Percentiles rank a stretch among this genome's conserved stretches.
These are phyloP conservation scores for Diphyllodes magnificus DNA, from an alignment of 2,113 vertebrate genomes.

Conservation along the genomic window DNA sequence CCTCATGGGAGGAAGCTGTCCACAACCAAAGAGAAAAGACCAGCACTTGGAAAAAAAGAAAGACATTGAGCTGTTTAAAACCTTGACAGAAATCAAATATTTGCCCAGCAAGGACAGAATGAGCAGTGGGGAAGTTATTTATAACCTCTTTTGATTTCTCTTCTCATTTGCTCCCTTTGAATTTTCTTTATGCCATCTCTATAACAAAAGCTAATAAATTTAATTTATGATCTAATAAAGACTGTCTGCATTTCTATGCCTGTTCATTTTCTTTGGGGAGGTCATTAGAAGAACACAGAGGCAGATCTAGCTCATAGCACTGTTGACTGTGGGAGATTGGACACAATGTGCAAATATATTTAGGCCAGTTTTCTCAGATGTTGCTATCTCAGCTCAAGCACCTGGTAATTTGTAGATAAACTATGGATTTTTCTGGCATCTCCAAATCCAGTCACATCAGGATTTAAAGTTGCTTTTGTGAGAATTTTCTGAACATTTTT, in stretches of 20 bases:
- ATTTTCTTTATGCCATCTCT: not conserved
- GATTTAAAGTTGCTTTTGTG: not conserved
- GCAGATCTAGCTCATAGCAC: not conserved
- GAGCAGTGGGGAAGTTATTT: not conserved
- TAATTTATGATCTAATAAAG: slow-evolving; percentile 30
- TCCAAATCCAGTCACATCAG: not conserved
- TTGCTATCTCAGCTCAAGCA: not conserved
- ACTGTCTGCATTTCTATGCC: not conserved
- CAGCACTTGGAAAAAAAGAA: not conserved
- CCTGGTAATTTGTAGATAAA: not conserved
- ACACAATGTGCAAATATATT: not conserved
- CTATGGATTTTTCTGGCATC: not conserved
- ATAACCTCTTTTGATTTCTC: slow-evolving; percentile 1
- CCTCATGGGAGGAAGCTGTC: not conserved
- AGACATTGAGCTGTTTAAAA: not conserved
- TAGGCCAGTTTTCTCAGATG: not conserved
- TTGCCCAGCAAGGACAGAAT: not conserved
- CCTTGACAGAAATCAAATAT: not conserved
- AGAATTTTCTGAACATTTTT: not conserved
- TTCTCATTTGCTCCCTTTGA: not conserved
- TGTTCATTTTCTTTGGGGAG: not conserved
- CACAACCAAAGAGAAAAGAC: not conserved
- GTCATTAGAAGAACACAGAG: not conserved
- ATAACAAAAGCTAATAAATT: slow-evolving; percentile 14
- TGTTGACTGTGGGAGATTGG: not conserved